Conservation (phyloP, 2,888 invertebrate species). For the Oscheius sp. region DNA sequence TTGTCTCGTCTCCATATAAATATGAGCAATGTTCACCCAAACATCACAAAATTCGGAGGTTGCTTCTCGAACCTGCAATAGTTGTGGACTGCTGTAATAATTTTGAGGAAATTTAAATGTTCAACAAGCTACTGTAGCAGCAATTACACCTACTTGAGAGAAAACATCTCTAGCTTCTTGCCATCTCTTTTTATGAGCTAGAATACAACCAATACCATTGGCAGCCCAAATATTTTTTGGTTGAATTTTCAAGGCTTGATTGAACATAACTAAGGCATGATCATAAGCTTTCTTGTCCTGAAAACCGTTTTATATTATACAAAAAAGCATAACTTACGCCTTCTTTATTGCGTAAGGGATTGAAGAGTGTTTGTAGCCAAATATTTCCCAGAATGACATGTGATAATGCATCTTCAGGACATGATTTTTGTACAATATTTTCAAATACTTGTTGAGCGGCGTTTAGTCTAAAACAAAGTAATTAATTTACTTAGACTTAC, state of each 20-base stretch:
- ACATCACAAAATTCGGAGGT: slow-evolving; percentile 99
- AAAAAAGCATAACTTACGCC: slow-evolving; percentile 74
- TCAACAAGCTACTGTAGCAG: background rate
- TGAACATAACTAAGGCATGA: slow-evolving; percentile 89
- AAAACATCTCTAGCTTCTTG: slow-evolving; percentile 98
- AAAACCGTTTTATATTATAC: slow-evolving; percentile 8
- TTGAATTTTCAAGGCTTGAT: slow-evolving; percentile 88
- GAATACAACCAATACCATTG: slow-evolving; percentile 92
- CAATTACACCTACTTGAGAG: slow-evolving; percentile 77
- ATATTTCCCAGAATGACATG: slow-evolving; percentile 95
- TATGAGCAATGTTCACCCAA: slow-evolving; percentile 98
- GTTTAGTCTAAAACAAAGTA: slow-evolving; percentile 80
- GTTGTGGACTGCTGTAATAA: background rate
- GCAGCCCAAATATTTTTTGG: slow-evolving; percentile 98
- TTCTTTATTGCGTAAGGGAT: slow-evolving; percentile 90
- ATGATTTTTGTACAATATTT: slow-evolving; percentile 79
- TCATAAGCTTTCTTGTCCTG: slow-evolving; percentile 91
- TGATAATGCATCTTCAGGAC: slow-evolving; percentile 78
- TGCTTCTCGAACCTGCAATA: slow-evolving; percentile 80
- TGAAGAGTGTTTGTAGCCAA: slow-evolving; percentile 95
- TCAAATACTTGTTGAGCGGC: slow-evolving; percentile 99
- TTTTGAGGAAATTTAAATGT: too few species aligned
- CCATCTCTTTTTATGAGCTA: slow-evolving; percentile 88
- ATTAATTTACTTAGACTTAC: slow-evolving; percentile 46
- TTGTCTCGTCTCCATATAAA: slow-evolving; percentile 92